Evolutionary conservation across 1,140 invertebrate species (phyloP), one percentile per base, ranked within the genome.

Genomic region (Mercenaria mercenaria): DNA sequence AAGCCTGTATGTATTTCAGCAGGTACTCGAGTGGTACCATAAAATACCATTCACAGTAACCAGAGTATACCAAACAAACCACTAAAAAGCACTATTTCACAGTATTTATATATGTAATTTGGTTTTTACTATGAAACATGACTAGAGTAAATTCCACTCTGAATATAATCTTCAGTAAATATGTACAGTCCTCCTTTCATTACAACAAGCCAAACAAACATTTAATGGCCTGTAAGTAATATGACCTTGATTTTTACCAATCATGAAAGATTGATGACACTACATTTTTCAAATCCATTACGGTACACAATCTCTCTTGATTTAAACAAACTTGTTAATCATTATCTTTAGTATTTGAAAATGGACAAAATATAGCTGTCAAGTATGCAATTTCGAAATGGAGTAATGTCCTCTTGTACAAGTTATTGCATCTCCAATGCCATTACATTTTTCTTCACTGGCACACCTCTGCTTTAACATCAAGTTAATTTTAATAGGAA

Each of bases 121-220:
- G 8, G 15, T 37, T 67, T n/a, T 11, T 67, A 67, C 20, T 67
- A 67, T 11, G 61, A 67, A 67, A 67, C 32, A 3, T 23, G 61
- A 67, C 26, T 11, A 29, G 59, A 64, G 59, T 64, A 64, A 64
- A 64, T 64, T 64, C 59, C 67, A 37, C 37, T 72, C 39, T 1
- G 34, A 72, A 72, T 39, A 72, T n/a, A 37, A 72, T 64, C 26
- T 29, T 64, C n/a, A 64, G 59, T 29, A 26, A 64, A 64, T 64
- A 64, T 41, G 34, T 72, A 72, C 67, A 72, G 11, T 41, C 20
- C 67, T 72, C 15, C 67, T 23, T 39, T 72, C 59, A 64, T 26
- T 64, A 64, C 6, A 8, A 29, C 23, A 64, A 64, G 29, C 20
- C 67, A 72, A 72, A 72, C 67, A 72, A 72, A 15, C 26, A 72